Base-by-base conservation (phyloP, 2,888 invertebrate species). In the Leucozona laternaria region DNA sequence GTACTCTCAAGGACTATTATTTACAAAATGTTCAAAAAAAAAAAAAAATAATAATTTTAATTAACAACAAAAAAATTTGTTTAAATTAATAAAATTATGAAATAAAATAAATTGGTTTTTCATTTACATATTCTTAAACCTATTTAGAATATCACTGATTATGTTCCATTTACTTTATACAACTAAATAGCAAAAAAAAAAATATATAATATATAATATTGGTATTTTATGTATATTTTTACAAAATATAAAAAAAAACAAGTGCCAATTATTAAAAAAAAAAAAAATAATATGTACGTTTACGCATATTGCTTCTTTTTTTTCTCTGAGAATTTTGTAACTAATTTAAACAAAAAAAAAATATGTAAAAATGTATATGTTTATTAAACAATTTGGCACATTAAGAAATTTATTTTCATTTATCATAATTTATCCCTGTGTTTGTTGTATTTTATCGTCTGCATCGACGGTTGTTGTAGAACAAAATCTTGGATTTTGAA, bases 121-220 rank as follows among this genome's bases (percentile, higher is more conserved):
- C 55, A 48, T 50, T 57, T 57, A 68, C 34, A 58, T 55, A 71
- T 37, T 57, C 79, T 72, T 77, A 88, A 80, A 22, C 75, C 88
- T 88, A 87, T 80, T 68, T 82, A 88, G 83, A 88, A 88, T 88
- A 88, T 88, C 88, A 88, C 88, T 88, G 88, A 88, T 79, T 50
- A 88, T 84, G 87, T 88, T 88, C 84, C 80, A 73, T 73, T 68
- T 70, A 84, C 57, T 77, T 81, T 81, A 68, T 64, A 73, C 85
- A 77, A 77, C 62, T 68, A 58, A 68, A 37, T 55, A 48, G 13
- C 45, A 57, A 58, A 57, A n/a, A 62, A 57, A 58, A 50, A n/a
- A 48, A 34, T 45, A 28, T 34, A 31, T 57, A 31, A 25, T 57
- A 34, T 31, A 37, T 53, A 22, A 17, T 25, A 2, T 60, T 43